Base-by-base conservation (phyloP, 2,113 vertebrate species). In the Saccopteryx leptura region DNA sequence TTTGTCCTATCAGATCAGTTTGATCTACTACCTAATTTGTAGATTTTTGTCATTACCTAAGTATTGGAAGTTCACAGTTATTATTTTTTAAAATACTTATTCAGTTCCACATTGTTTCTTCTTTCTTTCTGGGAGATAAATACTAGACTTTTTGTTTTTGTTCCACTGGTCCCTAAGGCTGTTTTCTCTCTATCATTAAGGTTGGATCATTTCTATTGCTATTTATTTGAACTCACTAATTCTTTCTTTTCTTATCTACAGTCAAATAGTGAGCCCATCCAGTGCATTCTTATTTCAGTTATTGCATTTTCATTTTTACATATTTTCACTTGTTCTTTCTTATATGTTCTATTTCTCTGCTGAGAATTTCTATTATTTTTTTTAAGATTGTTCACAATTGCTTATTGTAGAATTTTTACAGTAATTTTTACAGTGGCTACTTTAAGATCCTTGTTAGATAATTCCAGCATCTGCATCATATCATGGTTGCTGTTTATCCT, bases 331-430 rank as follows among this genome's bases (percentile, higher is more conserved):
- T 61, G 18, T 39, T 72, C 19, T 48, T 39, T n/a, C 15, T 39
- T 52, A 39, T 31, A 21, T 56, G 12, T 68, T 68, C 50, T 68
- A 15, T 33, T 80, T 46, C 61, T 90, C 68, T 79, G 63, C 50
- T 79, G 23, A 79, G 24, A 90, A 80, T 46, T 79, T 58, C n/a
- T 79, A 6, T 66, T 19, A 72, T 72, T 72, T 82, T 18, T 72
- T 72, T 91, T 39, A 91, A 52, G 78, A 90, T 33, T 82, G 39
- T n/a, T 72, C 39, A 82, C 58, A 74, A 72, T 74, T 65, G 14
- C 68, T 83, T 92, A 21, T 28, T 63, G 4, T 39, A 39, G 48
- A 21, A 75, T 52, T 83, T 58, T 79, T 46, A 52, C 74, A 46
- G 46, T 5, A 21, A 75, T 52, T 83, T 58, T 79, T 46, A 52